phyloP scores from a whole-genome alignment of 2,797 vertebrate genomes.

The Artibeus jamaicensis region DNA sequence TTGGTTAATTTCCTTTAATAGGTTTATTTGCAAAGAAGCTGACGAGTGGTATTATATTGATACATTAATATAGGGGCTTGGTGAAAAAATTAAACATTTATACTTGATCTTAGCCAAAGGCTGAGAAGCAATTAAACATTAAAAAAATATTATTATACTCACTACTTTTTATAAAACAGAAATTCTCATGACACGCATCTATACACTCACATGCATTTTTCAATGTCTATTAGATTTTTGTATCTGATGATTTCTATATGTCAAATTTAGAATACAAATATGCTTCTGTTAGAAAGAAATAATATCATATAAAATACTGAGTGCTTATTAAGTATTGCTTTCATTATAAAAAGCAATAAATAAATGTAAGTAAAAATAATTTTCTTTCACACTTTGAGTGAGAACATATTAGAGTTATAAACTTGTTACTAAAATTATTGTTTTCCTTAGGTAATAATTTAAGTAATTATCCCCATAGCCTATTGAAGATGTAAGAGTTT shows the following conservation, averaged over 20 bases:
- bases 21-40: slow-evolving; percentile 14
- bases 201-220: background rate
- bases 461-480: background rate
- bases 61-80: background rate
- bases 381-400: background rate
- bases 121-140: no score
- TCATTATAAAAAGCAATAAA: background rate
- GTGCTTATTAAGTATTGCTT: background rate
- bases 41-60: background rate
- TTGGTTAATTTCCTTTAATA: background rate
- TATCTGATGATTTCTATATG: background rate
- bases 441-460: background rate
- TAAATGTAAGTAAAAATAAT: background rate
- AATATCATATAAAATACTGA: background rate
- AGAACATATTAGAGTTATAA: background rate
- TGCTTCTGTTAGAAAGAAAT: background rate
- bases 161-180: background rate
- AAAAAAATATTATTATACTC: background rate
- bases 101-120: no score
- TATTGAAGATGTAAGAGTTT: background rate
- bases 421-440: background rate
- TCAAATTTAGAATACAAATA: background rate
- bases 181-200: background rate
- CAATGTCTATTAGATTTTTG: background rate
- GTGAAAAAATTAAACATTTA: background rate